Conservation (phyloP, 2,888 invertebrate species). For the Piscicola geometra region DNA sequence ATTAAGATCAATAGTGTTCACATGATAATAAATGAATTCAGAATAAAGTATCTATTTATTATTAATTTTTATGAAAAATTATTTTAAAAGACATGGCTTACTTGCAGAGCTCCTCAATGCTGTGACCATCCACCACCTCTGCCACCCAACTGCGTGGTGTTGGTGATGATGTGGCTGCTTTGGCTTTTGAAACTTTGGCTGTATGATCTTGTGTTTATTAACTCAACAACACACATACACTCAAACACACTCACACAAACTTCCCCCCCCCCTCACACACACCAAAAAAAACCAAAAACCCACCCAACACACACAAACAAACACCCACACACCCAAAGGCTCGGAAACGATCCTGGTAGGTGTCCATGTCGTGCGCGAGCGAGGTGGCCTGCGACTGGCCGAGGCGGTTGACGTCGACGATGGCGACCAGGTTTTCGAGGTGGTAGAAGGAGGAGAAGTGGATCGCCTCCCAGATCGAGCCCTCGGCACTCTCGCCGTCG, state of each 20-base stretch:
- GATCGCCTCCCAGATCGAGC: conserved; percentile 93
- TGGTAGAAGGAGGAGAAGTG: conserved; percentile 91
- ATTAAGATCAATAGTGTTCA: too few species aligned
- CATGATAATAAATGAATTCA: too few species aligned
- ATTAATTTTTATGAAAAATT: too few species aligned
- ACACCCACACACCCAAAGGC: conserved; percentile 69
- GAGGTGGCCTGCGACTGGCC: conserved; percentile 95
- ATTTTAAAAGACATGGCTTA: too few species aligned
- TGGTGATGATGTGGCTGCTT: too few species aligned
- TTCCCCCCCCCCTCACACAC: neutral
- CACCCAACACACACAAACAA: neutral
- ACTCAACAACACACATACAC: neutral
- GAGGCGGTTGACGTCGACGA: conserved; percentile 92
- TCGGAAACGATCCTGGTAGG: conserved; percentile 67
- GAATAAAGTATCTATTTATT: too few species aligned
- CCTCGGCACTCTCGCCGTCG: conserved; percentile 97
- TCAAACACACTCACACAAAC: neutral
- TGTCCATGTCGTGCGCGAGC: conserved; percentile 83
- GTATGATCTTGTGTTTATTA: neutral
- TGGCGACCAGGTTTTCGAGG: conserved; percentile 89
- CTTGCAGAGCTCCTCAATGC: conserved; percentile 79
- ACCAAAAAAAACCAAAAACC: too few species aligned
- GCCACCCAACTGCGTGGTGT: conserved; percentile 49
- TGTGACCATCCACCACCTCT: conserved; percentile 86
- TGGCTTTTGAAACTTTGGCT: too few species aligned